Base-by-base conservation (phyloP, 2,888 invertebrate species). In the Drosophila seclusa region DNA sequence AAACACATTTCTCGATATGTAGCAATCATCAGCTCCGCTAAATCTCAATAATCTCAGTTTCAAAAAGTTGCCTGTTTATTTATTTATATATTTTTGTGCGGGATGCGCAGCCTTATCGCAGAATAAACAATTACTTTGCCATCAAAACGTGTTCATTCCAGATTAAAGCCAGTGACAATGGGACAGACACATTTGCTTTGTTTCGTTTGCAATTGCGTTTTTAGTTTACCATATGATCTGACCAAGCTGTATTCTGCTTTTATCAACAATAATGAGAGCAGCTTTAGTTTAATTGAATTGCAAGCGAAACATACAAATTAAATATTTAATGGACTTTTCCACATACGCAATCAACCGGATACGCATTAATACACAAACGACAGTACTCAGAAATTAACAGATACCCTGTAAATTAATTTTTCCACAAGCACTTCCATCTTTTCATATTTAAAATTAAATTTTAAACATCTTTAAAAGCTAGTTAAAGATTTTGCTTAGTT, bases 211-310 rank as follows among this genome's bases (percentile, higher is more conserved):
- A 54, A 49, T 52, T 29, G 55, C 50, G 13, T 66, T 61, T 58
- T 67, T 69, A 58, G 55, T 52, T 34, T 7, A 16, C 31, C 34
- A 36, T 58, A 53, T 65, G 64, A 65, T 61, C 52, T 68, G 45
- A 18, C 53, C 31, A 21, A 13, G 38, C 27, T 13, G 13, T 38
- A 21, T 45, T 38, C 18, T n/a, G 54, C 62, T 58, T 68, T 73
- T 67, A 76, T 61, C 62, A 76, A 29, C 62, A 50, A 36, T 24
- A 68, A 64, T 54, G 57, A 64, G 61, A 69, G n/a, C 49, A 66
- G 65, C 67, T 76, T 80, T 74, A 62, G 55, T 78, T 86, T 83
- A 88, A 87, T 88, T 88, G 87, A 86, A 85, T 77, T 78, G 76
- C 68, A 70, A 72, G 72, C 71, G 71, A 67, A 70, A 68, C 69